Conservation (phyloP, 2,113 vertebrate genomes). For the Microcebus tavaratra region DNA sequence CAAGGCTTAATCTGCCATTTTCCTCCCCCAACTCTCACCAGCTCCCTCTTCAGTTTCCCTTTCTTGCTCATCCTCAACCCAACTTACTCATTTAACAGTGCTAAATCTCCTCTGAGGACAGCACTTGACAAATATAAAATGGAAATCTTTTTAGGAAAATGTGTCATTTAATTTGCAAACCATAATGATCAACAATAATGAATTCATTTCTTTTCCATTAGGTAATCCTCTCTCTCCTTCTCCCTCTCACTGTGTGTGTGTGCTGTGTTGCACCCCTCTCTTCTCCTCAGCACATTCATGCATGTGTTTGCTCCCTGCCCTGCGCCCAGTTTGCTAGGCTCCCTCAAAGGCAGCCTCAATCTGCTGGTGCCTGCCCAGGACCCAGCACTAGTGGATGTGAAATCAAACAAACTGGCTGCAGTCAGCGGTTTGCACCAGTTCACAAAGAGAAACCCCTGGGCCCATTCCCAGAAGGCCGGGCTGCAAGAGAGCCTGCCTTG, state of each 20-base stretch:
- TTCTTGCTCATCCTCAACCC: background rate
- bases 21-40: background rate
- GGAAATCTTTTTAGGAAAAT: background rate
- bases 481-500: constrained; percentile 61
- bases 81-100: background rate
- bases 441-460: constrained; percentile 75
- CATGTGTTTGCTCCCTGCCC: background rate
- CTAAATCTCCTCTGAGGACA: background rate
- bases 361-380: constrained; percentile 68
- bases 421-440: constrained; percentile 67
- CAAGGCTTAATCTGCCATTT: background rate
- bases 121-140: background rate
- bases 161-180: constrained; percentile 15
- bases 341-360: constrained; percentile 51
- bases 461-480: constrained; percentile 77
- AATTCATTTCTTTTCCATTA: constrained; percentile 55
- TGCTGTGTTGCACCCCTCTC: background rate
- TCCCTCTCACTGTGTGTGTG: background rate
- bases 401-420: constrained; percentile 76
- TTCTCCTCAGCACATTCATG: background rate
- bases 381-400: constrained; percentile 57
- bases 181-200: constrained; percentile 16
- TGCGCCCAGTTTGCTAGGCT: fast-evolving
- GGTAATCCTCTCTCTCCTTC: background rate
- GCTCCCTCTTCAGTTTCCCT: background rate